Conservation (phyloP, 2,797 vertebrate species). For the Carapus acus region DNA sequence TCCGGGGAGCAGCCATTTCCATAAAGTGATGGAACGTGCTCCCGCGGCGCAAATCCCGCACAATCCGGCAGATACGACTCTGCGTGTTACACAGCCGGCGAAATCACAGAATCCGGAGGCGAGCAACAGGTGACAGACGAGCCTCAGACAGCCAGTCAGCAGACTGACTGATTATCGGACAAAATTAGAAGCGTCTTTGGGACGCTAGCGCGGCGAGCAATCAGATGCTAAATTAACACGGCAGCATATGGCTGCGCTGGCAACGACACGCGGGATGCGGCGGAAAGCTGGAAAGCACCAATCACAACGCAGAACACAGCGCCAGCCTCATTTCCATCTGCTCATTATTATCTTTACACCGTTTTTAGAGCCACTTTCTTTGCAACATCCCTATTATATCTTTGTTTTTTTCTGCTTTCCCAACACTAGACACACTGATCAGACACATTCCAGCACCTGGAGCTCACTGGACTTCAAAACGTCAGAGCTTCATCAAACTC, state of each 20-base stretch:
- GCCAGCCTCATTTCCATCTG: no score
- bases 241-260: conserved; percentile 54
- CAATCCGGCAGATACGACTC: conserved; percentile 50
- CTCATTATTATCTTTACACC: no score
- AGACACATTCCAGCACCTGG: no score
- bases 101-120: conserved; percentile 12
- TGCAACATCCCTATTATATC: no score
- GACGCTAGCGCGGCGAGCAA: conserved; percentile 45
- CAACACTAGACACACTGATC: no score
- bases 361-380: no score
- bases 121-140: conserved; percentile 38
- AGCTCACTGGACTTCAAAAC: no score
- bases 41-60: conserved; percentile 47
- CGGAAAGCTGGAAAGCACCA: conserved; percentile 26
- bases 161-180: conserved; percentile 50
- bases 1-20: conserved; percentile 50
- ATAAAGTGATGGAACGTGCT: conserved; percentile 57
- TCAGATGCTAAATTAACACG: conserved; percentile 54
- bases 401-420: no score
- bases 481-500: no score
- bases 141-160: conserved; percentile 37
- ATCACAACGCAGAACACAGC: conserved; percentile 3
- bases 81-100: conserved; percentile 32
- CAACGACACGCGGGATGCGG: conserved; percentile 28
- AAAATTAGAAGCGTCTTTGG: conserved; percentile 48